Percentiles rank a stretch among this genome's conserved stretches.
phyloP scores from a whole-genome alignment of 2,113 vertebrate genomes.

The Corythaixoides concolor region DNA sequence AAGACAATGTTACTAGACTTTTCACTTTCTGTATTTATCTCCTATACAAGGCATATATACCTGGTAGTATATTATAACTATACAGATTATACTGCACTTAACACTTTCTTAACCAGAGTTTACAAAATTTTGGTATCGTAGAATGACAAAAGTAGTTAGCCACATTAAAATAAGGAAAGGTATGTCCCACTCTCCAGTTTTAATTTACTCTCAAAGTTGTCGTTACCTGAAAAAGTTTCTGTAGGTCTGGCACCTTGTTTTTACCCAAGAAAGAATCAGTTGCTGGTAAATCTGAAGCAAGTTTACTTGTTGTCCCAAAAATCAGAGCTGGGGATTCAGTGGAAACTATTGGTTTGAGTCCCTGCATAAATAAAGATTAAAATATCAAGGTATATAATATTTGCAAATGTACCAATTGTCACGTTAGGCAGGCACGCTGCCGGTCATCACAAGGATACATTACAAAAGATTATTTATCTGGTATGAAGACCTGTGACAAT shows the following conservation, averaged over 20 bases:
- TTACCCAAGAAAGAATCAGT: constrained; percentile 70
- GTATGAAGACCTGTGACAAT: neutral
- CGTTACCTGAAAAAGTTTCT: constrained; percentile 90
- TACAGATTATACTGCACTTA: neutral
- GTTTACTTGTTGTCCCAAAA: constrained; percentile 84
- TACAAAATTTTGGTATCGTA: neutral
- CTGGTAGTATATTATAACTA: neutral
- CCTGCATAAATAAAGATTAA: constrained; percentile 76
- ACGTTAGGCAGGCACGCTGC: neutral
- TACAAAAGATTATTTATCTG: neutral
- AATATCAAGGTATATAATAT: constrained; percentile 32
- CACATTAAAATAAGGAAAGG: neutral
- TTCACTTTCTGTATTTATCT: neutral
- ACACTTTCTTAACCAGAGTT: neutral
- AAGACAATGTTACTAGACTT: neutral
- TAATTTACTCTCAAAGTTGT: constrained; percentile 1
- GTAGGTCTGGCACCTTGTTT: constrained; percentile 88
- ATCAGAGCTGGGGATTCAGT: constrained; percentile 80
- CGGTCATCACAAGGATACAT: neutral
- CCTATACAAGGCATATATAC: neutral
- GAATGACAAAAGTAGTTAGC: neutral
- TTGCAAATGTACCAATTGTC: neutral
- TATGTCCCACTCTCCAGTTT: neutral
- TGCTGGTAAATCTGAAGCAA: constrained; percentile 68
- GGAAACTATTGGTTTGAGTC: constrained; percentile 79